These are phyloP conservation scores for Platycheirus rosarum DNA, from an alignment of 2,888 invertebrate species.

Conservation along the genomic window DNA sequence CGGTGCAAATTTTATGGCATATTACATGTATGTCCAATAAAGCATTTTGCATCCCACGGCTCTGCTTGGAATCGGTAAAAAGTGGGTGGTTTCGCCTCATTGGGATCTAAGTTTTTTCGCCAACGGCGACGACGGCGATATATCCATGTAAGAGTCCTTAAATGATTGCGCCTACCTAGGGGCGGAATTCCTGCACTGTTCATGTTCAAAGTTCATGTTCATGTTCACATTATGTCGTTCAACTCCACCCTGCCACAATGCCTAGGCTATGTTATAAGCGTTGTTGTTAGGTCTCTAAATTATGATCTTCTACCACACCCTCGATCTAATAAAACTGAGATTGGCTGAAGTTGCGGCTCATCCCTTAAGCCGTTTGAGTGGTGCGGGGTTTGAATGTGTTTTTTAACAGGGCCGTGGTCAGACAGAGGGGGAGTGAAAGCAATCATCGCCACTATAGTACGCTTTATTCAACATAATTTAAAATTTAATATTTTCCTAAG, in stretches of 20 bases:
- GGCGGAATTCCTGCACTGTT: slow-evolving; percentile 53
- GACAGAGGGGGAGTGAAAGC: background rate
- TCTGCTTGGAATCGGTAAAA: slow-evolving; percentile 3
- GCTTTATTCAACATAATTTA: too few species aligned
- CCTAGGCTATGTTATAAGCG: slow-evolving; percentile 26
- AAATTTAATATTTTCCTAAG: too few species aligned
- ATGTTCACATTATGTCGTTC: slow-evolving; percentile 64
- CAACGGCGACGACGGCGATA: slow-evolving; percentile 1
- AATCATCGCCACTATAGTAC: too few species aligned
- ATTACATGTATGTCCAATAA: slow-evolving; percentile 67
- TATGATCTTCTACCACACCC: slow-evolving; percentile 64
- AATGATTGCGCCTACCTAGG: slow-evolving; percentile 42
- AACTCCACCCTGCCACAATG: slow-evolving; percentile 50
- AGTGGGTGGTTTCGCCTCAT: slow-evolving; percentile 24
- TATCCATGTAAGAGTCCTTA: slow-evolving; percentile 27
- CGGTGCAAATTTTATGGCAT: slow-evolving; percentile 60
- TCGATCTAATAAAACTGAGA: slow-evolving; percentile 70
- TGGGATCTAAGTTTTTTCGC: background rate
- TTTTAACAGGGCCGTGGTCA: background rate
- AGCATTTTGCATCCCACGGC: slow-evolving; percentile 43
- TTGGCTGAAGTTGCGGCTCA: slow-evolving; percentile 63
- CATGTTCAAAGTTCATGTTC: slow-evolving; percentile 67
- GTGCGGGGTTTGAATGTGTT: background rate
- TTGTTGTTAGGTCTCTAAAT: slow-evolving; percentile 61
- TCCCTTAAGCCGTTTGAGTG: slow-evolving; percentile 61